These are phyloP conservation scores for Drosophila kikkawai DNA, from an alignment of 1,140 invertebrate genomes.

Conservation along the genomic window DNA sequence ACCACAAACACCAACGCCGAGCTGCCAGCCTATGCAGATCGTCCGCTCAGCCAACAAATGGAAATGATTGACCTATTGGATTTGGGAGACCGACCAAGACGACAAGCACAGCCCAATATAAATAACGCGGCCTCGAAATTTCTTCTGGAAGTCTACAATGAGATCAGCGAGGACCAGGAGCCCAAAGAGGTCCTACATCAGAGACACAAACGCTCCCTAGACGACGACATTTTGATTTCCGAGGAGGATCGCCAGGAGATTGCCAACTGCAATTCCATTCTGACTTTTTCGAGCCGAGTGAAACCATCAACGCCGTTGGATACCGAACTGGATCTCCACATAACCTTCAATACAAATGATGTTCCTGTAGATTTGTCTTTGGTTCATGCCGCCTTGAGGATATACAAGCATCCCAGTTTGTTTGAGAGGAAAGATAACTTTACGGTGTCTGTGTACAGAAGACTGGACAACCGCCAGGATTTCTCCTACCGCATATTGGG, in stretches of 20 bases:
- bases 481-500: slow-evolving; percentile 62
- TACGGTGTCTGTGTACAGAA: slow-evolving; percentile 65
- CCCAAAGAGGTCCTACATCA: slow-evolving; percentile 55
- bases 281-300: slow-evolving; percentile 70
- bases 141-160: slow-evolving; percentile 78
- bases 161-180: slow-evolving; percentile 76
- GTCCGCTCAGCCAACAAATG: slow-evolving; percentile 49
- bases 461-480: slow-evolving; percentile 51
- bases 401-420: slow-evolving; percentile 72
- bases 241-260: slow-evolving; percentile 70
- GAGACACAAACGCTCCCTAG: slow-evolving; percentile 65
- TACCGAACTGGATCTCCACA: slow-evolving; percentile 43
- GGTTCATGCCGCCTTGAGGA: slow-evolving; percentile 61
- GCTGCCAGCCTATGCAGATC: slow-evolving; percentile 12
- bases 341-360: slow-evolving; percentile 75
- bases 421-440: slow-evolving; percentile 36
- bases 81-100: slow-evolving; percentile 54
- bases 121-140: slow-evolving; percentile 77
- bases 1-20: slow-evolving; percentile 36
- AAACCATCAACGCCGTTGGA: neutral
- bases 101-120: slow-evolving; percentile 36
- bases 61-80: slow-evolving; percentile 75
- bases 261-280: slow-evolving; percentile 76
- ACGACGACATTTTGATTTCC: slow-evolving; percentile 74
- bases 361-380: slow-evolving; percentile 66